Conservation (phyloP, 2,113 vertebrate genomes). For the Gymnobelideus leadbeateri region DNA sequence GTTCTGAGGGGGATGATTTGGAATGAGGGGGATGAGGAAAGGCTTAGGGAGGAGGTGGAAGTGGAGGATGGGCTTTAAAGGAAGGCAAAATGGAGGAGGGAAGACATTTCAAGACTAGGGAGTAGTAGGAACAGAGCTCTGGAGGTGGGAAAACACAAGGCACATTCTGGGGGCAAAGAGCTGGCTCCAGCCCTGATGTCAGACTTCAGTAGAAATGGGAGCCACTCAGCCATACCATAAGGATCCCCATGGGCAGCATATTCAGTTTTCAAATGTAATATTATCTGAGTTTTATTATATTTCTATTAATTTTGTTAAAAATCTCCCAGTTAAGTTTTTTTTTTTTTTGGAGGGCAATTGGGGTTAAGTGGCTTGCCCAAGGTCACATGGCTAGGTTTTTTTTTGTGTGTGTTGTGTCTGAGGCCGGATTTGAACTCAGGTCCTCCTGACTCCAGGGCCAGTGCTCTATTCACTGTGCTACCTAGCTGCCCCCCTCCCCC, state of each 20-base stretch:
- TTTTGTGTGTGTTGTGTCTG: no score
- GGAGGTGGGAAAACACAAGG: neutral
- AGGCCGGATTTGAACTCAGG: no score
- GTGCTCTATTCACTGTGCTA: no score
- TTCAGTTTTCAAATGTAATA: neutral
- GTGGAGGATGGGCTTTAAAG: neutral
- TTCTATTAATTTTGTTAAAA: neutral
- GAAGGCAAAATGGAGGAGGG: neutral
- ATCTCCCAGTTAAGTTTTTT: neutral
- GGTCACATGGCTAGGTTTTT: no score
- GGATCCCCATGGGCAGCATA: neutral
- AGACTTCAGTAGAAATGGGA: neutral
- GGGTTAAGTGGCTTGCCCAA: no score
- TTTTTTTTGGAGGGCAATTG: no score
- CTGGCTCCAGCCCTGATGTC: neutral
- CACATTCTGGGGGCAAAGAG: neutral
- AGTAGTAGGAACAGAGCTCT: no score
- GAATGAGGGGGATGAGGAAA: neutral
- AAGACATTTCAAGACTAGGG: neutral
- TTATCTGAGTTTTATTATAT: neutral
- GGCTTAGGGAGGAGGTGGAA: neutral
- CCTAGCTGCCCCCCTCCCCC: no score
- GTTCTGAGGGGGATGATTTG: neutral
- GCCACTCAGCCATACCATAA: neutral
- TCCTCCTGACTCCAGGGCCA: no score